A percentile compares a stretch with the other conserved stretches of the same genome.
phyloP scores from a whole-genome alignment of 2,113 vertebrate species.

The Indri indri region DNA sequence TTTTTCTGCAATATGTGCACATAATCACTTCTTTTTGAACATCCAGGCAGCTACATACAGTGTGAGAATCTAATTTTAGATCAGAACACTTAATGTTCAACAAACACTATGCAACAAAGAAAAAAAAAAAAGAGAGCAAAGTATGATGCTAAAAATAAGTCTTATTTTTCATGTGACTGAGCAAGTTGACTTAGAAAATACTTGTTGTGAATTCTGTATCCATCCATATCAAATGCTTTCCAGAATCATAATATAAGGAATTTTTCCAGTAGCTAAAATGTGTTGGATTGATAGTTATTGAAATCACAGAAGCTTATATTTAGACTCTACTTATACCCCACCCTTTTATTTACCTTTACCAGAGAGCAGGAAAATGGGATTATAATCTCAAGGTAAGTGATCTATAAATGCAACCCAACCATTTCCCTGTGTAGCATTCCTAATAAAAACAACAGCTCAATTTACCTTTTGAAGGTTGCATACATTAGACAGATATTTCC shows the following conservation, averaged over 20 bases:
- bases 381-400: constrained; percentile 96
- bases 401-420: neutral
- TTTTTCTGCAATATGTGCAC: neutral
- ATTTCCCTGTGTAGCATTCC: constrained; percentile 6
- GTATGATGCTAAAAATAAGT: constrained; percentile 70
- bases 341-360: constrained; percentile 71
- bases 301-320: neutral
- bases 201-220: constrained; percentile 32
- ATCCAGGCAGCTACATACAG: constrained; percentile 36
- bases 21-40: constrained; percentile 53
- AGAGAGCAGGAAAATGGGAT: constrained; percentile 97
- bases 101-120: constrained; percentile 67
- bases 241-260: neutral
- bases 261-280: constrained; percentile 7
- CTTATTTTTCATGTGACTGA: constrained; percentile 61
- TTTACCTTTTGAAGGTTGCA: neutral
- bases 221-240: neutral
- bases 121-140: constrained; percentile 54
- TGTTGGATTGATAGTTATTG: neutral
- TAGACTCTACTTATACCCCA: constrained; percentile 51
- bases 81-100: constrained; percentile 62
- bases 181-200: constrained; percentile 56
- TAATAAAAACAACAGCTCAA: neutral
- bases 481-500: neutral
- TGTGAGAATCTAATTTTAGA: constrained; percentile 70